phyloP scores from a whole-genome alignment of 92 coral and sea anemone genomes.

The Siderastrea siderea region DNA sequence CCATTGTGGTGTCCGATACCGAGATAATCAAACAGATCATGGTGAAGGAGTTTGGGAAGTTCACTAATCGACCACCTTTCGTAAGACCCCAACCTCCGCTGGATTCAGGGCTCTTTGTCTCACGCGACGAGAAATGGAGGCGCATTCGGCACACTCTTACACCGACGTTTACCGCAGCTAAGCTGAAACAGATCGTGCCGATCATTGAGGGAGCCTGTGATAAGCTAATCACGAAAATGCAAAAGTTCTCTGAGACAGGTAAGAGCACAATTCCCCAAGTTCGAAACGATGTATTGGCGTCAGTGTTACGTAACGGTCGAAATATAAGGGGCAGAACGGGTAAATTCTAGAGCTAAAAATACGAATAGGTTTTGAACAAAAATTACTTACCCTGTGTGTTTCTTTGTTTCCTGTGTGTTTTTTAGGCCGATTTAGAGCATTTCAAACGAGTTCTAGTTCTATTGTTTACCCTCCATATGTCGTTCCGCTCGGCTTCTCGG shows the following conservation, averaged over 20 bases:
- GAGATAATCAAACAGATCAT: conserved; percentile 81
- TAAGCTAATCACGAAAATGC: conserved; percentile 61
- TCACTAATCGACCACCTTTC: conserved; percentile 72
- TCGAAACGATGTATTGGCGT: no score
- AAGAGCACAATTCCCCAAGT: not conserved
- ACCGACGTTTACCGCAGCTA: conserved; percentile 80
- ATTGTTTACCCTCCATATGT: no score
- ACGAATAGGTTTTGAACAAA: no score
- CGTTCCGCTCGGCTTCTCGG: no score
- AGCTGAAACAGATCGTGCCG: conserved; percentile 80
- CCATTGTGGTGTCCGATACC: conserved; percentile 71
- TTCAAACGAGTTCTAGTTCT: no score
- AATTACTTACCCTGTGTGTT: no score
- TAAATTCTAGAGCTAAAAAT: no score
- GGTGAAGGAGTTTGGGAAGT: conserved; percentile 85
- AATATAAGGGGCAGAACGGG: no score
- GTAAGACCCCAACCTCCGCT: conserved; percentile 70
- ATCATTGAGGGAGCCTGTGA: conserved; percentile 62
- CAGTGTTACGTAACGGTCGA: no score
- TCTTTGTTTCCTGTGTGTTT: no score
- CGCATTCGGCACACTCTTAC: conserved; percentile 79
- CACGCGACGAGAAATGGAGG: conserved; percentile 71
- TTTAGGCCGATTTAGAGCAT: no score
- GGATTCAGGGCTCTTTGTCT: conserved; percentile 50
- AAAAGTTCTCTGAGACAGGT: conserved; percentile 69